Base-by-base conservation (phyloP, 2,113 vertebrate species). In the Syngnathus floridae region DNA sequence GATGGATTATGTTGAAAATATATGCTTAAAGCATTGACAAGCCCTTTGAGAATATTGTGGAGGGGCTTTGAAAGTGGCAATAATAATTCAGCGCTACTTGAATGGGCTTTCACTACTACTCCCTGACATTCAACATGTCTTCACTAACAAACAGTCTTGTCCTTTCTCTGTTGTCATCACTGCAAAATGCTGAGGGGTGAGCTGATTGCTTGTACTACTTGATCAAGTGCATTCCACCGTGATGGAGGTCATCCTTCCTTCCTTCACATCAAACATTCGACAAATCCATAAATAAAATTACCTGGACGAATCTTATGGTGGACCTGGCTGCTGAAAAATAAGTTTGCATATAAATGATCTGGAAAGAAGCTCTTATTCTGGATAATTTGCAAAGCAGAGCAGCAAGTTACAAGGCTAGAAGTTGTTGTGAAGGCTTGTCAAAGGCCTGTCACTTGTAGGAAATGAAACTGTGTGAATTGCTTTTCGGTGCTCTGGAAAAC, bases 241-340 rank as follows among this genome's bases (percentile, higher is more conserved):
- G 45, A 48, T 17, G 6, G 45, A 48, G 17, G 21, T 54, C 52
- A 54, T 54, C 52, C 22, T 2, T 54, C 52, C 31, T 54, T 11
- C 4, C 21, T 71, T 74, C 51, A 74, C 73, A 72, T 65, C 71
- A 84, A 84, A 82, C 69, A 60, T 10, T 67, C 79, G 64, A 65
- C 55, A 79, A 83, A 73, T 81, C 67, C 63, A 78, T 62, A 72
- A 51, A 37, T 49, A 67, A 26, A 62, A 58, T 71, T 84, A 82
- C 74, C 76, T 31, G 71, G 66, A 80, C 65, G 37, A 72, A 79
- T 78, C 71, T 74, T 77, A 36, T 35, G 48, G 54, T 69, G 49
- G 36, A 48, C 37, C 63, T 62, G 70, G 68, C 76, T 55, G 55
- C 69, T 71, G 63, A 73, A 48, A 31, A 74, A 81, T 75, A 58